Evolutionary conservation across 2,113 vertebrate species (phyloP).

Genomic region (Parotia lawesii): DNA sequence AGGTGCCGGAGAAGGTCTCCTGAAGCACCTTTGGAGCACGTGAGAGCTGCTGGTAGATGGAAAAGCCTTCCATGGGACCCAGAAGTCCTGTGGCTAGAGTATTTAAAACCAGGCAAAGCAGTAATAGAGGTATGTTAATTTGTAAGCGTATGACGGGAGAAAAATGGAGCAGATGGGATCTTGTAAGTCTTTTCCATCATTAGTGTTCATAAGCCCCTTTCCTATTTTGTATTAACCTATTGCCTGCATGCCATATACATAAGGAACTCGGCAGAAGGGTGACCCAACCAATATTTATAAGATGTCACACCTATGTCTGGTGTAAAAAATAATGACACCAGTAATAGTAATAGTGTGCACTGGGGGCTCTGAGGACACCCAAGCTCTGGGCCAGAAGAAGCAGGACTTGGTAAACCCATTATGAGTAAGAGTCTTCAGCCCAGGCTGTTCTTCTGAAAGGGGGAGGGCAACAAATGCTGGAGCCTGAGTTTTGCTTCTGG

Average conservation of each 20-base stretch:
- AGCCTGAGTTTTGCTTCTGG: background rate
- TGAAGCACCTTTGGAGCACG: background rate
- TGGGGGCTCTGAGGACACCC: background rate
- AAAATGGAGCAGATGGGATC: background rate
- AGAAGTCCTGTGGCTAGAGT: background rate
- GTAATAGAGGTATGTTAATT: background rate
- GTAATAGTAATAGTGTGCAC: background rate
- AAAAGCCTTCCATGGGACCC: background rate
- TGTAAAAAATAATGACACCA: background rate
- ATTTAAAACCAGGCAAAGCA: background rate
- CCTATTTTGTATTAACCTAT: background rate
- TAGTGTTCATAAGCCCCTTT: background rate
- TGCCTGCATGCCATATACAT: background rate
- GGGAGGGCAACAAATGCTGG: background rate
- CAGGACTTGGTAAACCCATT: background rate
- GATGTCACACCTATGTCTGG: fast-evolving
- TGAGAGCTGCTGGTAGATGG: background rate
- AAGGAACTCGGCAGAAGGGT: background rate
- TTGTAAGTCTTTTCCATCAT: background rate
- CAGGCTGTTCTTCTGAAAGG: background rate
- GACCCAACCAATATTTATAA: background rate
- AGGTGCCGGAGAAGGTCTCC: background rate
- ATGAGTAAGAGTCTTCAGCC: background rate
- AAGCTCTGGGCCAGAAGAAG: background rate
- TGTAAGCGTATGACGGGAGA: background rate